Base-by-base conservation (phyloP, 2,888 invertebrate species). In the Pyrocoelia pectoralis region DNA sequence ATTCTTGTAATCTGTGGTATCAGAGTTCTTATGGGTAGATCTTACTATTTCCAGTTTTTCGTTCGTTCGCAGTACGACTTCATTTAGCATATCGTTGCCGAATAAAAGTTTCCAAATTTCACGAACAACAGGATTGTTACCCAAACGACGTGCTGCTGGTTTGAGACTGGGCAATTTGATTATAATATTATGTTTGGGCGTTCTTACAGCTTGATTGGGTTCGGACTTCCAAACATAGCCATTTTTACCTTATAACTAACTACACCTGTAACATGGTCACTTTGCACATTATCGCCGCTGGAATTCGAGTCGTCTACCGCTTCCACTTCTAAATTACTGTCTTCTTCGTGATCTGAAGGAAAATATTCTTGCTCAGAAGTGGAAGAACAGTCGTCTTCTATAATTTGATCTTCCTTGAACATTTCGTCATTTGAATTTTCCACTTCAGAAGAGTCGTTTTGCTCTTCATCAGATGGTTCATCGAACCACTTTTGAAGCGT, bases 241-340 rank as follows among this genome's bases (percentile, higher is more conserved):
- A 46, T 46, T 46, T 46, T 46, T 46, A n/a, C 17, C 46, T 24
- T 24, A 8, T 24, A 24, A 24, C n/a, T n/a, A n/a, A n/a, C n/a
- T n/a, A n/a, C n/a, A n/a, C n/a, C n/a, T n/a, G n/a, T n/a, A n/a
- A n/a, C n/a, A n/a, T n/a, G n/a, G n/a, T n/a, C n/a, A n/a, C n/a
- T n/a, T n/a, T n/a, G n/a, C n/a, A n/a, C n/a, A n/a, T n/a, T n/a
- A n/a, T n/a, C n/a, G n/a, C n/a, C n/a, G n/a, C n/a, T n/a, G n/a
- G n/a, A n/a, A n/a, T n/a, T n/a, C n/a, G n/a, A n/a, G n/a, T n/a
- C n/a, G n/a, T n/a, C n/a, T n/a, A n/a, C n/a, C n/a, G n/a, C n/a
- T n/a, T n/a, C n/a, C n/a, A n/a, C n/a, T n/a, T n/a, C n/a, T n/a
- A n/a, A n/a, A n/a, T n/a, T n/a, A n/a, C n/a, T n/a, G n/a, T n/a